Conservation (phyloP, 2,888 invertebrate species). For the Synergus itoensis region DNA sequence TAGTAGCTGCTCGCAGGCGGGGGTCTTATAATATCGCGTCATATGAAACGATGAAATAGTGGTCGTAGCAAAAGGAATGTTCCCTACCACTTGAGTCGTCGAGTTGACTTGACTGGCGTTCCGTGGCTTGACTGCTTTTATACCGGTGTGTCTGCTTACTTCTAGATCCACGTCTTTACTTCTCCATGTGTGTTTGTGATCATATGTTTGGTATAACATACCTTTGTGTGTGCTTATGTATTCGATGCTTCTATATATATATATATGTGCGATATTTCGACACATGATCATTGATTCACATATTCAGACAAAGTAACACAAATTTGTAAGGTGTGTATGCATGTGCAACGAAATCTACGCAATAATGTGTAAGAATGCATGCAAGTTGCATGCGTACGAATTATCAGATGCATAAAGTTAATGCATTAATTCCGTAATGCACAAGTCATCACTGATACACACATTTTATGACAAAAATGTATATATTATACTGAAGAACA, state of each 20-base stretch:
- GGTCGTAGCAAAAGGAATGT: constrained; percentile 76
- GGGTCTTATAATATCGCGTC: constrained; percentile 78
- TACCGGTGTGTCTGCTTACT: constrained; percentile 65
- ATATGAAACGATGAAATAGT: constrained; percentile 78
- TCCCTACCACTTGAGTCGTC: constrained; percentile 76
- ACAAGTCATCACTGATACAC: neutral
- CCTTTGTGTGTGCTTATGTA: neutral
- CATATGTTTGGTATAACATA: neutral
- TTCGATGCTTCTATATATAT: too few relatives aligned
- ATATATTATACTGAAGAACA: neutral
- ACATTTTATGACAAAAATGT: neutral
- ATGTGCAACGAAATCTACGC: neutral
- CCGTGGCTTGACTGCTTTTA: constrained; percentile 69
- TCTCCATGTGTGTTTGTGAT: constrained; percentile 47
- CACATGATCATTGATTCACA: too few relatives aligned
- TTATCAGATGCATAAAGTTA: neutral
- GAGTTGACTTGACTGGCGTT: constrained; percentile 75
- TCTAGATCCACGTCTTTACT: constrained; percentile 49
- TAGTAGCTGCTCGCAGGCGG: constrained; percentile 75
- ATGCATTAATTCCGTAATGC: neutral
- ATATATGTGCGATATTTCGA: too few relatives aligned
- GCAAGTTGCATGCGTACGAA: neutral
- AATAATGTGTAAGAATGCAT: neutral
- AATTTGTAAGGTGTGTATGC: neutral
- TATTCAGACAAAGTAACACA: too few relatives aligned